These are phyloP conservation scores for Hippopotamyrus pictus DNA, from an alignment of 2,797 vertebrate genomes.

Conservation along the genomic window DNA sequence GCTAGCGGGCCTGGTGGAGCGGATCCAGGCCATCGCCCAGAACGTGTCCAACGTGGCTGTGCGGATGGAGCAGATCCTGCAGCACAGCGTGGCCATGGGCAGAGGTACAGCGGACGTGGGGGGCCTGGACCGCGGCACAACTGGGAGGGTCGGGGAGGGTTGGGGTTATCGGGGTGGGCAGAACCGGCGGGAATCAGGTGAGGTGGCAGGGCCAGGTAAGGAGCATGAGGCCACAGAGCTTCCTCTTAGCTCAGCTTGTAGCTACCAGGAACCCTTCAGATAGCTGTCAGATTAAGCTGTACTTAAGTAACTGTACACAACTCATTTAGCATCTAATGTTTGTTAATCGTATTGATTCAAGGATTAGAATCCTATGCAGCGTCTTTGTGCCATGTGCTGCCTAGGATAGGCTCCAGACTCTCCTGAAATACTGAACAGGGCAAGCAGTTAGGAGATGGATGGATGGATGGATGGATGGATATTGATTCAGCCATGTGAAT, in stretches of 20 bases:
- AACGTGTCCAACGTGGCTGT: conserved; percentile 89
- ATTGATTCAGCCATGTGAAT: not conserved
- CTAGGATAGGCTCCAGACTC: not conserved
- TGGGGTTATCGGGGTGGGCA: too few species aligned
- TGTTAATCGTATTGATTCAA: not conserved
- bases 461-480: not conserved
- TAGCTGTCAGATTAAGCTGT: not conserved
- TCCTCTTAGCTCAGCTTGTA: not conserved
- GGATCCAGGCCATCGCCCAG: conserved; percentile 94
- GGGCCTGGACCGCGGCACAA: not conserved
- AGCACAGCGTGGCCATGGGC: conserved; percentile 74
- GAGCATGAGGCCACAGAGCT: not conserved
- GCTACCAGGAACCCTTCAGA: not conserved
- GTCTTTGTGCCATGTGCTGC: not conserved
- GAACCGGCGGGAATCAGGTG: not conserved
- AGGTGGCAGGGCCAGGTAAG: not conserved
- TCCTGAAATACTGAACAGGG: not conserved
- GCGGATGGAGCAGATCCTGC: conserved; percentile 90
- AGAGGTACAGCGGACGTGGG: conserved; percentile 60
- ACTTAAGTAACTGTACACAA: not conserved
- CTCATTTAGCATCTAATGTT: not conserved
- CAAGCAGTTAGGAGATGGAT: not conserved
- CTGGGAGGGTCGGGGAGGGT: not conserved
- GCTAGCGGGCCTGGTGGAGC: conserved; percentile 79
- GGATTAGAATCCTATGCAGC: not conserved